Evolutionary conservation across 1,140 invertebrate species (phyloP).

Genomic region (Oedothorax gibbosus): DNA sequence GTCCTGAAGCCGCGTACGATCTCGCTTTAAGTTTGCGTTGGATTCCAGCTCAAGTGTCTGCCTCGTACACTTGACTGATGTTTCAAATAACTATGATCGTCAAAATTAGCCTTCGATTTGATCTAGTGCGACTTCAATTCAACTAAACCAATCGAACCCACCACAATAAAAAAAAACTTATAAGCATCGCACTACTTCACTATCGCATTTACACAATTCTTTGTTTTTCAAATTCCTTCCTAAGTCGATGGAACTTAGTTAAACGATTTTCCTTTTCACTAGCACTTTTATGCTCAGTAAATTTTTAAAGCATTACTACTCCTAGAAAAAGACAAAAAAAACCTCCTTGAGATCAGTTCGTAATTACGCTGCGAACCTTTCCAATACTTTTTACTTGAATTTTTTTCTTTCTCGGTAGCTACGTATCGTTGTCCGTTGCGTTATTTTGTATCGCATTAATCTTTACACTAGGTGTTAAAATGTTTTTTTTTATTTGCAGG

Average conservation of each 20-base stretch:
- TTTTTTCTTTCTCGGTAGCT: neutral
- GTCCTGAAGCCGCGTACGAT: no score
- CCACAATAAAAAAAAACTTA: no score
- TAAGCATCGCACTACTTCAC: no score
- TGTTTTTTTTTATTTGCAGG: neutral
- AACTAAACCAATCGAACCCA: no score
- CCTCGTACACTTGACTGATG: no score
- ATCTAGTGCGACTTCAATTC: no score
- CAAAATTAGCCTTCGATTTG: no score
- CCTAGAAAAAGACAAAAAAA: neutral
- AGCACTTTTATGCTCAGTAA: neutral
- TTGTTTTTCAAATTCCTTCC: neutral
- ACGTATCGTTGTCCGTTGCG: neutral
- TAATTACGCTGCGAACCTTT: neutral
- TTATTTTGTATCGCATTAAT: neutral
- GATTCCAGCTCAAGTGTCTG: no score
- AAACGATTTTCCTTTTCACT: neutral
- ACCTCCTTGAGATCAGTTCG: neutral
- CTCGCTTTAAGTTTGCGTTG: no score
- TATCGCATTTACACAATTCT: no score
- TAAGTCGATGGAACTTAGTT: neutral
- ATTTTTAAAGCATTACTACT: constrained; percentile 1
- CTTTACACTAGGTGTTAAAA: constrained; percentile 15
- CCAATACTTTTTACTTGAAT: constrained; percentile 10
- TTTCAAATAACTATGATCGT: no score